Base-by-base conservation (phyloP, 92 coral and sea anemone genomes). In the Palythoa grandis region DNA sequence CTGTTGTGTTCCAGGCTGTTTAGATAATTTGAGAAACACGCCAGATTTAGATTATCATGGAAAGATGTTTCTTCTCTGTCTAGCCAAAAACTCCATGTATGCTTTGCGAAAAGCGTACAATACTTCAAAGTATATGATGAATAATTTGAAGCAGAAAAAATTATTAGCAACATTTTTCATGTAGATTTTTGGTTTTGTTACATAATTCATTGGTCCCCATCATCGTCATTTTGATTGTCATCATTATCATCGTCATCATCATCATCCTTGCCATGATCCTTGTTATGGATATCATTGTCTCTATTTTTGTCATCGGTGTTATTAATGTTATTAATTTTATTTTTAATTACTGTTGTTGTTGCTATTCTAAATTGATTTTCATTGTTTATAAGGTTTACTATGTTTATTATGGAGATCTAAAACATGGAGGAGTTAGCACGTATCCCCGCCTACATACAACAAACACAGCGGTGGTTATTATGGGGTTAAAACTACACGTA, bases 361-460 rank as follows among this genome's bases (percentile, higher is more conserved):
- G 20, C 11, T 77, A 77, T 23, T 9, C 6, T 40, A 23, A n/a
- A 11, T 39, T 12, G 11, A 15, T 22, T 75, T 40, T 48, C 22
- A 19, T 80, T 20, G 6, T 22, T 76, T 77, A 25, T 25, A 48
- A 80, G 85, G 85, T 80, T 13, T 80, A 65, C n/a, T 80, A 80
- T 17, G 70, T 80, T 29, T 66, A 20, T 37, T 80, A 80, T 63
- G 85, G 74, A 7, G 84, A 79, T 9, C 73, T 63, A 8, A 23
- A 65, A 61, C 74, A 17, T 61, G 84, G 74, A 20, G 84, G 84
- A 16, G 84, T 79, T n/a, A 63, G 84, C 57, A 13, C 12, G 58
- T 5, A 3, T 40, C 61, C 74, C 7, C 74, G 24, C 16, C 60
- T 47, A 15, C 63, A 80, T 15, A 80, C 85, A 22, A 66, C 19